phyloP scores from a whole-genome alignment of 2,113 vertebrate species.

The Siniperca chuatsi region DNA sequence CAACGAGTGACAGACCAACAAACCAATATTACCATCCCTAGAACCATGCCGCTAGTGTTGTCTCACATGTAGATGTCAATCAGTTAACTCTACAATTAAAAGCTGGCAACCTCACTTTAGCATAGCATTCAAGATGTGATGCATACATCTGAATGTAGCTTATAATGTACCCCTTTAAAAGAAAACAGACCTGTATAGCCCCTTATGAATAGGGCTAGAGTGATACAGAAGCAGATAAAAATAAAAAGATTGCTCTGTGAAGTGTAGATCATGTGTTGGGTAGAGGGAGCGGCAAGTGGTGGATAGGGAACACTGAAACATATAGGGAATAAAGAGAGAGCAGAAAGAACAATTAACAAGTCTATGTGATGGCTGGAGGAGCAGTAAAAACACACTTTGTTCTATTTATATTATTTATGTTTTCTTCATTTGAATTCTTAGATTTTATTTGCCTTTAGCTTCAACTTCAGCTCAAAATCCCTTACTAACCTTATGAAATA shows the following conservation, averaged over 20 bases:
- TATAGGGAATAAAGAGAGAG: slow-evolving; percentile 18
- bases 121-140: not conserved
- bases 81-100: not conserved
- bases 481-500: slow-evolving; percentile 23
- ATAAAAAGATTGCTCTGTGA: slow-evolving; percentile 42
- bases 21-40: too few species aligned
- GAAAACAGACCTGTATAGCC: not conserved
- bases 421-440: slow-evolving; percentile 33
- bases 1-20: too few species aligned
- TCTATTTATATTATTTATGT: slow-evolving; percentile 45
- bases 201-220: not conserved
- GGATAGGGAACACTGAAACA: slow-evolving; percentile 31
- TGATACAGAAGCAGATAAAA: slow-evolving; percentile 6
- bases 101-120: not conserved
- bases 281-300: slow-evolving; percentile 21
- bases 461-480: slow-evolving; percentile 6
- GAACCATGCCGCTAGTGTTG: not conserved
- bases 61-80: not conserved
- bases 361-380: slow-evolving; percentile 36
- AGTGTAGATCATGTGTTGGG: slow-evolving; percentile 31
- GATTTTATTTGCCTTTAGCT: slow-evolving; percentile 15
- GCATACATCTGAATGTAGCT: not conserved
- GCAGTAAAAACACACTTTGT: slow-evolving; percentile 48
- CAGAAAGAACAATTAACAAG: slow-evolving; percentile 38
- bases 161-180: not conserved